Evolutionary conservation across 2,888 invertebrate genomes (phyloP).

Genomic region (Zhengitettix transpicula): DNA sequence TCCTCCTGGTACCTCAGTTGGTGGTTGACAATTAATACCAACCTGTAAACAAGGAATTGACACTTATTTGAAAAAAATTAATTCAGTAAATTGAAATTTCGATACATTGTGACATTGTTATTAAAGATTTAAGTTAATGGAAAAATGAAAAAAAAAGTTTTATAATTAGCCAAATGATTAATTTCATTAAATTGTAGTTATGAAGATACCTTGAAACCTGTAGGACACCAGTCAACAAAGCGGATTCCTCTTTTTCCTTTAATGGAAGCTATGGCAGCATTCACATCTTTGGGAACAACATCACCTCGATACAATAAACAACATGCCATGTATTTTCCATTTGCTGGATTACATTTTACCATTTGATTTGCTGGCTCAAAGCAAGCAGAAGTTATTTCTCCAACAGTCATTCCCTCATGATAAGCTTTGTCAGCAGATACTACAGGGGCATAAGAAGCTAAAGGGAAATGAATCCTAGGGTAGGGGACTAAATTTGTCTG

Average conservation of each 20-base stretch:
- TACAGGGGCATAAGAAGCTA: slow-evolving; percentile 33
- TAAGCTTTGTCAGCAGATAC: slow-evolving; percentile 34
- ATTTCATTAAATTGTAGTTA: too few species aligned
- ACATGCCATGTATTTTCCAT: slow-evolving; percentile 32
- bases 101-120: too few species aligned
- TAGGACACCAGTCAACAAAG: slow-evolving; percentile 42
- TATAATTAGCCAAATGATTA: too few species aligned
- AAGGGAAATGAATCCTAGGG: slow-evolving; percentile 79
- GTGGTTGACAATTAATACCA: slow-evolving; percentile 58
- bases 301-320: slow-evolving; percentile 16
- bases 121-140: too few species aligned
- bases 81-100: not conserved
- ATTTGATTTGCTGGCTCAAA: slow-evolving; percentile 42
- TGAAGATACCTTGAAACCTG: slow-evolving; percentile 32
- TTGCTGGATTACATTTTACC: slow-evolving; percentile 23
- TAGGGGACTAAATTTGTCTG: slow-evolving; percentile 84
- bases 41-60: slow-evolving; percentile 27
- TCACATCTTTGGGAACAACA: slow-evolving; percentile 29
- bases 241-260: slow-evolving; percentile 38
- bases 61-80: not conserved
- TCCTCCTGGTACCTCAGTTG: slow-evolving; percentile 38
- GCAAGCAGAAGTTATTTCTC: slow-evolving; percentile 38
- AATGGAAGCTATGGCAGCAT: slow-evolving; percentile 34
- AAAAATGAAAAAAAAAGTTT: too few species aligned
- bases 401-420: slow-evolving; percentile 32